phyloP scores from a whole-genome alignment of 2,113 vertebrate species.

The Oxygymnocypris stewartii region DNA sequence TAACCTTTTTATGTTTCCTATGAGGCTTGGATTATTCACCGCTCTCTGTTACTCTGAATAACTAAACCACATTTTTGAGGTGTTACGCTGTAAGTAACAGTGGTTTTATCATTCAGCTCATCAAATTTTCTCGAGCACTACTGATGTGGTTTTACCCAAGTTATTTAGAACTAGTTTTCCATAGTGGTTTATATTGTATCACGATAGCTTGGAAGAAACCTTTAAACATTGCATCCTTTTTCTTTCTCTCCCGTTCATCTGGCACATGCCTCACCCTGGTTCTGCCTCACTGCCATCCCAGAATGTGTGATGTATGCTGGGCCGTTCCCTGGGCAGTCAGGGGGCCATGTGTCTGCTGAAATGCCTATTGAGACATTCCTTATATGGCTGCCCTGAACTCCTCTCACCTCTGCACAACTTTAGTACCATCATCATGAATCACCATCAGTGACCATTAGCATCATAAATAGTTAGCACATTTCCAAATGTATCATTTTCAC shows the following conservation, averaged over 20 bases:
- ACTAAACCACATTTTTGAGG: background rate
- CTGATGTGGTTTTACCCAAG: background rate
- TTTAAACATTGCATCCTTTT: background rate
- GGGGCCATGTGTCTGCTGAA: conserved; percentile 58
- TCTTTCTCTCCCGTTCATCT: conserved; percentile 51
- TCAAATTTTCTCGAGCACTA: background rate
- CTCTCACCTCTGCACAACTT: conserved; percentile 51
- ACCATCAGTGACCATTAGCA: conserved; percentile 9
- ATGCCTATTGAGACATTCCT: conserved; percentile 59
- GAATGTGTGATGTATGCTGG: conserved; percentile 48
- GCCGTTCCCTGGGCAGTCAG: conserved; percentile 54
- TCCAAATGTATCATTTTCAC: conserved; percentile 17
- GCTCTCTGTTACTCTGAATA: background rate
- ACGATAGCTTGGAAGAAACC: background rate
- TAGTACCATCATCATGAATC: conserved; percentile 42
- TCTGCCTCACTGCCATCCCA: conserved; percentile 59
- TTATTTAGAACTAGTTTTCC: background rate
- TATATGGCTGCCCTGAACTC: conserved; percentile 57
- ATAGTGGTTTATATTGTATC: background rate
- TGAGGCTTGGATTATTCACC: background rate
- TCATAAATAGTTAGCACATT: conserved; percentile 20
- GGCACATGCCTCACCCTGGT: conserved; percentile 48
- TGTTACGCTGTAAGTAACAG: background rate
- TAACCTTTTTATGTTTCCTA: background rate
- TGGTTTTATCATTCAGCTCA: background rate